Evolutionary conservation across 2,797 vertebrate species (phyloP).

Genomic region (Decapterus maruadsi): DNA sequence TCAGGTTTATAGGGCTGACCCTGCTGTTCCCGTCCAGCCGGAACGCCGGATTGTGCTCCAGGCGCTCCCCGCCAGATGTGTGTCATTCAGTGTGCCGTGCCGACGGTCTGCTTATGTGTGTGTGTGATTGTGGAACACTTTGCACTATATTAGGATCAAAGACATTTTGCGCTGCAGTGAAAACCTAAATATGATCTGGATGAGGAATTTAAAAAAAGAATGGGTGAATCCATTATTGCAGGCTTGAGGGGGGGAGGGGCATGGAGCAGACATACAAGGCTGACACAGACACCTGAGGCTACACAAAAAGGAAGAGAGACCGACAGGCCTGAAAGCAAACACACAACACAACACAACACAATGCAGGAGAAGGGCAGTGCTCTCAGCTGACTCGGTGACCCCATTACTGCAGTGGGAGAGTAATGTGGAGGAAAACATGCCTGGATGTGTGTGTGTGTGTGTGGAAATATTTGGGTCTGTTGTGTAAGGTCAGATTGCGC

Average conservation of each 20-base stretch:
- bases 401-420: constrained; percentile 41
- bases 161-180: neutral
- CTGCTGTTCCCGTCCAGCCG: no score
- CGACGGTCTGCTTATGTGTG: neutral
- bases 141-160: neutral
- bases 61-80: no score
- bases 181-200: neutral
- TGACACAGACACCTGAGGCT: constrained; percentile 22
- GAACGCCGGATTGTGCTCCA: no score
- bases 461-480: constrained; percentile 54
- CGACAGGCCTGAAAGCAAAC: constrained; percentile 19
- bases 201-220: neutral
- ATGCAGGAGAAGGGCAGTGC: constrained; percentile 34
- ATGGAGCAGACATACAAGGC: neutral
- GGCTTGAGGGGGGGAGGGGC: neutral
- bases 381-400: constrained; percentile 52
- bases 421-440: constrained; percentile 54
- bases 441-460: constrained; percentile 18
- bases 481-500: constrained; percentile 56
- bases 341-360: no score
- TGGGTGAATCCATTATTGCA: neutral
- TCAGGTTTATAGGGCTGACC: no score
- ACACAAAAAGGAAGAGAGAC: neutral
- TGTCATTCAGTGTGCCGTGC: no score
- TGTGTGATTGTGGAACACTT: neutral